These are phyloP conservation scores for Luperina testacea DNA, from an alignment of 2,888 invertebrate species.

Conservation along the genomic window DNA sequence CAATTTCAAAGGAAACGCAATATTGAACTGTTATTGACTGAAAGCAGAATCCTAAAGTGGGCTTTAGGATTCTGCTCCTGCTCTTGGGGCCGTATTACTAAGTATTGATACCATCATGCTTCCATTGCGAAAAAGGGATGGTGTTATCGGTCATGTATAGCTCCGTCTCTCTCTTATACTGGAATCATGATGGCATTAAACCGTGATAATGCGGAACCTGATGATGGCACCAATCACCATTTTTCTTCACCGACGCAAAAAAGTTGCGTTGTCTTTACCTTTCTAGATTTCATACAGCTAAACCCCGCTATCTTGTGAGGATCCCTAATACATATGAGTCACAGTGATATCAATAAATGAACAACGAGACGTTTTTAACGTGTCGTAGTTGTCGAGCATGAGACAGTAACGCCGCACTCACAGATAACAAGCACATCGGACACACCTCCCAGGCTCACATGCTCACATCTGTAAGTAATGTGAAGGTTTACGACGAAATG, in stretches of 20 bases:
- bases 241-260: background rate
- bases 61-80: background rate
- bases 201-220: background rate
- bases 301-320: background rate
- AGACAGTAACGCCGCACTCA: constrained; percentile 41
- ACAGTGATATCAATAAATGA: constrained; percentile 8
- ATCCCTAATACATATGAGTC: background rate
- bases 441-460: background rate
- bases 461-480: background rate
- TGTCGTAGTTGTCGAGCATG: background rate
- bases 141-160: background rate
- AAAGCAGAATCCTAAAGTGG: background rate
- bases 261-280: background rate
- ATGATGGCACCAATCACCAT: background rate
- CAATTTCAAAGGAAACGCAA: background rate
- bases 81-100: background rate
- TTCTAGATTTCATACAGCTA: background rate
- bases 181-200: background rate
- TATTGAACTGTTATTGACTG: background rate
- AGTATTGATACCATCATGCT: background rate
- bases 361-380: constrained; percentile 2
- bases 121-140: background rate
- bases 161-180: background rate
- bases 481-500: constrained; percentile 3
- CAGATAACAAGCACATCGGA: constrained; percentile 31